Conservation (phyloP, 2,888 invertebrate genomes). For the Pseudoips prasinana region DNA sequence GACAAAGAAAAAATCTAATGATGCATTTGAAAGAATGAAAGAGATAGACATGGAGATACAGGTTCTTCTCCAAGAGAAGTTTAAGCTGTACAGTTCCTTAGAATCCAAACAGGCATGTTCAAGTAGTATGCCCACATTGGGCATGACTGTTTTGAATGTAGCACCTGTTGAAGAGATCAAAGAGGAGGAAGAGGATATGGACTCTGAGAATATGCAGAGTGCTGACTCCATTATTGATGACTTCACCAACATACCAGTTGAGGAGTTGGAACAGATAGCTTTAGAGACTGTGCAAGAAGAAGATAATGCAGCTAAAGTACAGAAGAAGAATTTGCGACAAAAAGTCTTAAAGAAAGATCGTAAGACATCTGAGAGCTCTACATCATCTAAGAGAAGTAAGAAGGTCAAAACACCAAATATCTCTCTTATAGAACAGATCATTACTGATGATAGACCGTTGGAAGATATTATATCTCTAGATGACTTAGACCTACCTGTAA, state of each 20-base stretch:
- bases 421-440: slow-evolving; percentile 69
- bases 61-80: slow-evolving; percentile 79
- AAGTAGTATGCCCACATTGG: slow-evolving; percentile 55
- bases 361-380: slow-evolving; percentile 49
- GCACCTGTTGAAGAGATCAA: slow-evolving; percentile 35
- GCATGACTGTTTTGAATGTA: slow-evolving; percentile 70
- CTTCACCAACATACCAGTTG: slow-evolving; percentile 65
- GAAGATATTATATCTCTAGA: slow-evolving; percentile 71
- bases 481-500: slow-evolving; percentile 51
- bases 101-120: slow-evolving; percentile 55
- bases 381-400: slow-evolving; percentile 37
- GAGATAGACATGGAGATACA: slow-evolving; percentile 83
- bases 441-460: slow-evolving; percentile 65
- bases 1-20: slow-evolving; percentile 37
- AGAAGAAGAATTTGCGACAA: slow-evolving; percentile 39
- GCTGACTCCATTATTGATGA: slow-evolving; percentile 63
- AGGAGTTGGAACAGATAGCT: slow-evolving; percentile 69
- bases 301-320: slow-evolving; percentile 22
- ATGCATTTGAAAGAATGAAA: slow-evolving; percentile 80
- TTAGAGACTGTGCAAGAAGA: slow-evolving; percentile 49
- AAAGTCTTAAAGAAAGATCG: slow-evolving; percentile 38
- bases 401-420: slow-evolving; percentile 62
- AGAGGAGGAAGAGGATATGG: slow-evolving; percentile 13
- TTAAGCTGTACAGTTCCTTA: slow-evolving; percentile 78
- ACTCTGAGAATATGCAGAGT: slow-evolving; percentile 25